Evolutionary conservation across 2,113 vertebrate species (phyloP), one percentile per base, ranked within the genome.

Genomic region (Felis chaus): DNA sequence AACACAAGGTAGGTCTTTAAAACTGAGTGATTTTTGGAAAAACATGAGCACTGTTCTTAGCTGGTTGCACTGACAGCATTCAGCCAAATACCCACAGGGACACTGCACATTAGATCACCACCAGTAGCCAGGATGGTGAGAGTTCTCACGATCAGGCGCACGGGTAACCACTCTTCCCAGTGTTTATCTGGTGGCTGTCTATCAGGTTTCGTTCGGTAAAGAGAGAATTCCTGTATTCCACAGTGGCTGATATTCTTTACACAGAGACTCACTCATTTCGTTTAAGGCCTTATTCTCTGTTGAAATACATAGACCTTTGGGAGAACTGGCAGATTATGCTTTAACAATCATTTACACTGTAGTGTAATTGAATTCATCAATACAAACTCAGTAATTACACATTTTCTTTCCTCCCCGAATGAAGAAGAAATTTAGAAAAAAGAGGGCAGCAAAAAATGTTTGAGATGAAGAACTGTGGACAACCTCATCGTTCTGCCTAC

Each of bases 1-100:
- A 84, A 50, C 21, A 41, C 23, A 84, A 95, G 91, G 89, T 80
- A 53, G 45, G 95, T 31, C 83, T 97, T 95, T 97, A 92, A 96
- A 84, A 82, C 3, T 63, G 66, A 87, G 69, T 41, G 23, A 63
- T 50, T 97, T 94, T 10, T 41, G 87, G 29, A 39, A 97, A 83
- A 33, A 13, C 5, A 66, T 53, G 55, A 78, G 57, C n/a, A 78
- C 8, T 66, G 53, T 76, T 66, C 33, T 78, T 61, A 36, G 36
- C 13, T 45, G 78, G 33, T 6, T 27, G 31, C 53, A 80, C 57
- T n/a, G 21, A 76, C 16, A 41, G 31, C 31, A 66, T 50, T 45
- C 41, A 61, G 25, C 50, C 48, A 29, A 90, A 82, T 9, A 36
- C 31, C 25, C 29, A 57, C 7, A n/a, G 27, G 73, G 93, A n/a